Percentiles rank a stretch among this genome's conserved stretches.
phyloP scores from a whole-genome alignment of 2,888 invertebrate genomes.

The Drosophila atripex region DNA sequence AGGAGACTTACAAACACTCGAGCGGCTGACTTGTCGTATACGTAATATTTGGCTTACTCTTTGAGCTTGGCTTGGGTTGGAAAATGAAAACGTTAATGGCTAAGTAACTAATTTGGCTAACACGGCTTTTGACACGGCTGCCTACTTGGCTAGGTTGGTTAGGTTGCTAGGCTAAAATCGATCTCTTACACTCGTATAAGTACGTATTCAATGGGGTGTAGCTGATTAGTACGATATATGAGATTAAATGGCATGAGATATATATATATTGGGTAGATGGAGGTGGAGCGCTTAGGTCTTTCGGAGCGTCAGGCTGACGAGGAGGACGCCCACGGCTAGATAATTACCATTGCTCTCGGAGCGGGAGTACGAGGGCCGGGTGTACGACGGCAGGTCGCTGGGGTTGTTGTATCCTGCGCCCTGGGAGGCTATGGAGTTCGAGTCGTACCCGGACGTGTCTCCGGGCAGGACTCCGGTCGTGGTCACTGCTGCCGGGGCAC shows the following conservation, averaged over 20 bases:
- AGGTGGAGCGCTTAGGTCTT: constrained; percentile 55
- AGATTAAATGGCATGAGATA: constrained; percentile 40
- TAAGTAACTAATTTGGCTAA: constrained; percentile 56
- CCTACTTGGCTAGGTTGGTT: constrained; percentile 59
- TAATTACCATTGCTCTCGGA: constrained; percentile 83
- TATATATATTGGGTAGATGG: constrained; percentile 8
- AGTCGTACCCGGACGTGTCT: constrained; percentile 78
- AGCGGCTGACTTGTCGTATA: constrained; percentile 68
- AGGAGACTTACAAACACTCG: constrained; percentile 65
- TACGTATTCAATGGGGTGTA: constrained; percentile 22
- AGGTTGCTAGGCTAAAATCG: constrained; percentile 11
- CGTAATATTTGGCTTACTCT: constrained; percentile 74
- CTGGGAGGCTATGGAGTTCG: constrained; percentile 80
- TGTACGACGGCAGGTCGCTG: constrained; percentile 80
- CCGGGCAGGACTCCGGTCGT: constrained; percentile 67
- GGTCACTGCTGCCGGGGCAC: constrained; percentile 81
- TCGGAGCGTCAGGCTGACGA: constrained; percentile 81
- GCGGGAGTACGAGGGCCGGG: constrained; percentile 81
- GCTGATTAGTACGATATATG: constrained; percentile 55
- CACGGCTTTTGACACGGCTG: constrained; percentile 52
- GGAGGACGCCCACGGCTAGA: constrained; percentile 81
- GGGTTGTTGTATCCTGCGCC: constrained; percentile 72
- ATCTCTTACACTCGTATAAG: constrained; percentile 42
- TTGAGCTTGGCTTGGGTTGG: constrained; percentile 58
- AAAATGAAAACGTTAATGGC: constrained; percentile 50